Base-by-base conservation (phyloP, 2,113 vertebrate genomes). In the Sylvilagus bachmani region DNA sequence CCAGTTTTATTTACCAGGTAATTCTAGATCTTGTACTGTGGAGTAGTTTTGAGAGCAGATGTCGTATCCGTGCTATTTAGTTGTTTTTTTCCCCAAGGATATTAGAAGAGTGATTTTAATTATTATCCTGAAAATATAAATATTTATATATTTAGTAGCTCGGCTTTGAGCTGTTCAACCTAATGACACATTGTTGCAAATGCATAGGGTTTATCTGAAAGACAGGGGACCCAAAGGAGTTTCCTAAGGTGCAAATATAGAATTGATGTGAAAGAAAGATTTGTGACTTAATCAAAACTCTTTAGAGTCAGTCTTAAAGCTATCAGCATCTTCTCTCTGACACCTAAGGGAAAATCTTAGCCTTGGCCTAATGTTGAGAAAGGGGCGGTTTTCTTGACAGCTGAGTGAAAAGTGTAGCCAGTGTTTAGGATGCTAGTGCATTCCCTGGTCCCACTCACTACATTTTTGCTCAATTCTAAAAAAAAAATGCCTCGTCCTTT, bases 101-200 rank as follows among this genome's bases (percentile, higher is more conserved):
- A 36, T 49, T 94, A 53, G 51, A 75, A 94, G 31, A 74, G 19
- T 85, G 27, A 6, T 67, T 95, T 89, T 84, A 94, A 89, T 91
- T 96, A 80, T 89, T 82, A 38, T 17, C 51, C 22, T 82, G 36
- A 84, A 90, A 90, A 25, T 78, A 22, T 90, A 96, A 95, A 84
- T 96, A 92, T 96, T 95, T 92, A 84, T 83, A 49, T 89, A 31
- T 91, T 94, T 78, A 80, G 49, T 73, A 84, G 67, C 79, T 96
- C 33, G 55, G 53, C 80, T 94, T 89, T 88, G 82, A 96, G 61
- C 71, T 19, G 5, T 82, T 89, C 31, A 61, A 58, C 31, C 49
- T 73, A 86, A 92, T 86, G 82, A 64, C 78, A 90, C 51, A 49
- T 89, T 92, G 73, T 92, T 96, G 89, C 73, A 66, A 90, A 85